Evolutionary conservation across 1,140 invertebrate species (phyloP).

Genomic region (Cydia splendana): DNA sequence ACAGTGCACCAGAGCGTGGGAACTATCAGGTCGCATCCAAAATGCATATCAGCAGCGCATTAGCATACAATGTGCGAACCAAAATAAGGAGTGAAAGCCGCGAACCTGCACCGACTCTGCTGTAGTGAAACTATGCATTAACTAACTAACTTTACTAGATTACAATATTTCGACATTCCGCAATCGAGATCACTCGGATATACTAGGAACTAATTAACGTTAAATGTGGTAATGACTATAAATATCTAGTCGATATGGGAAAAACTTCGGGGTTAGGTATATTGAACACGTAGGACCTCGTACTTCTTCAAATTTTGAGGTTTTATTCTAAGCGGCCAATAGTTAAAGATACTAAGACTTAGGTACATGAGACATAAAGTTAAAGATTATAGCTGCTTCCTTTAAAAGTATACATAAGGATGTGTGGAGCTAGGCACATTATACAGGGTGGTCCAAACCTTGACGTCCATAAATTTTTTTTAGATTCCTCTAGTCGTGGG

Average conservation of each 20-base stretch:
- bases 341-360: neutral
- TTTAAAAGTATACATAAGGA: too few species aligned
- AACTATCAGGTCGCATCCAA: conserved; percentile 33
- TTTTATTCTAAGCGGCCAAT: neutral
- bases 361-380: too few species aligned
- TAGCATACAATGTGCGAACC: conserved; percentile 35
- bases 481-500: too few species aligned
- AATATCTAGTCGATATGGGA: conserved; percentile 5
- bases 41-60: conserved; percentile 33
- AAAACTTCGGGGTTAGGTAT: neutral
- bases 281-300: neutral
- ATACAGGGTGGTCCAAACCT: too few species aligned
- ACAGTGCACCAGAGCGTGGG: conserved; percentile 37
- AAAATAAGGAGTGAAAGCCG: conserved; percentile 41
- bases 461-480: too few species aligned
- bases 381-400: too few species aligned
- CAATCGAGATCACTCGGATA: conserved; percentile 38
- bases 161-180: conserved; percentile 42
- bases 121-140: conserved; percentile 1
- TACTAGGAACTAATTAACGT: conserved; percentile 27
- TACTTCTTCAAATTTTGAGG: neutral
- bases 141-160: conserved; percentile 21
- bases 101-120: neutral
- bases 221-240: conserved; percentile 12
- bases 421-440: too few species aligned